Conservation (phyloP, 2,113 vertebrate species). For the Motacilla alba region DNA sequence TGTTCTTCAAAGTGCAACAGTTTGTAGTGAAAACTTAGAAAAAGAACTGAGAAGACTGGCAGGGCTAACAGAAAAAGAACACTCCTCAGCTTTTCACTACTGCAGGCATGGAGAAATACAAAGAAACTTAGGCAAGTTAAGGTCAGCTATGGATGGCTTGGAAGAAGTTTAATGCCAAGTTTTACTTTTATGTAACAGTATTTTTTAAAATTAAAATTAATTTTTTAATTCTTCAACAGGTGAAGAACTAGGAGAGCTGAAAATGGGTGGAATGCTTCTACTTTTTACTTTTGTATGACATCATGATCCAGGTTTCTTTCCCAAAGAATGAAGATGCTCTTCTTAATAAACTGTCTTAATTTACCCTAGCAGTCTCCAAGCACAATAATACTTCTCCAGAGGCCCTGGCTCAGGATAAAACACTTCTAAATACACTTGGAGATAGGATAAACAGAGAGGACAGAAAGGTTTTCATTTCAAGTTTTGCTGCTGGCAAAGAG, state of each 20-base stretch:
- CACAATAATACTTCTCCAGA: background rate
- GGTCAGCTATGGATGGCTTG: conserved; percentile 71
- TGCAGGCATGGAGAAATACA: conserved; percentile 74
- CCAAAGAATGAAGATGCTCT: background rate
- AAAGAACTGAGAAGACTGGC: conserved; percentile 59
- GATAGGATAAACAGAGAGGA: background rate
- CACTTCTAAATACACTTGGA: background rate
- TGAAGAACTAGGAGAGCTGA: background rate
- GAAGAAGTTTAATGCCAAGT: conserved; percentile 44
- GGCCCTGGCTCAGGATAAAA: background rate
- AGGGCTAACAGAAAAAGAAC: conserved; percentile 50
- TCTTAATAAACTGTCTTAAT: background rate
- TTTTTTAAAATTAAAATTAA: background rate
- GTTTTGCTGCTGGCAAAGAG: background rate
- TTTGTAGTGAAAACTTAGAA: conserved; percentile 46
- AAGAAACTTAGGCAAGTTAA: conserved; percentile 74
- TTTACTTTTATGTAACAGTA: background rate
- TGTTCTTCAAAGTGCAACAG: background rate
- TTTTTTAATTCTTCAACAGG: background rate
- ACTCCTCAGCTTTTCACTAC: conserved; percentile 59
- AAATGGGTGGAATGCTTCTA: background rate
- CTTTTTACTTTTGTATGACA: background rate
- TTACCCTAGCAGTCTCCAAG: background rate
- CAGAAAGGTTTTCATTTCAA: background rate
- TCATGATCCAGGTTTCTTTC: background rate